These are phyloP conservation scores for Delia radicum DNA, from an alignment of 1,140 invertebrate genomes.

Conservation along the genomic window DNA sequence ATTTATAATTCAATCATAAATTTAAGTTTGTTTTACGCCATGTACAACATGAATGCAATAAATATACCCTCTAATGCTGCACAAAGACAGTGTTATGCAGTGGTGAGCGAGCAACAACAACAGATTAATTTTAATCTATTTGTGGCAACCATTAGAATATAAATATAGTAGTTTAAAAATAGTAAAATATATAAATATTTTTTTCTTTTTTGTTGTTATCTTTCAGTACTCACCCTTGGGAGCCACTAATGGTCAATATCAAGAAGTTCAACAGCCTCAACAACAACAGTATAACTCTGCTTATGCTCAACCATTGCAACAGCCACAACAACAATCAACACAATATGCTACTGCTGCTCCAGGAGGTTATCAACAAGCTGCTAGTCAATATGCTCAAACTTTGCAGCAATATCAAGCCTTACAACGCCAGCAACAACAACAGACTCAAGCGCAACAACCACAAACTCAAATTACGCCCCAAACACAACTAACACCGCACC, in stretches of 20 bases:
- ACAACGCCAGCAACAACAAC: slow-evolving; percentile 19
- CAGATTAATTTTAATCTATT: too few relatives aligned
- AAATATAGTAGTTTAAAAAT: too few relatives aligned
- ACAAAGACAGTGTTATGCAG: not conserved
- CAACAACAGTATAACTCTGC: not conserved
- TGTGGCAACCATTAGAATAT: too few relatives aligned
- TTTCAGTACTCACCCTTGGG: slow-evolving; percentile 28
- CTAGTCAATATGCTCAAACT: slow-evolving; percentile 13
- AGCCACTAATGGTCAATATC: not conserved
- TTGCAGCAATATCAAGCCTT: slow-evolving; percentile 28
- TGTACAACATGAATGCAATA: not conserved
- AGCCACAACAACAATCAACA: slow-evolving; percentile 33
- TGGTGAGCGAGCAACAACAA: not conserved
- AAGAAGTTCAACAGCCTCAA: slow-evolving; percentile 20
- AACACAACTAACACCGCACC: slow-evolving; percentile 4
- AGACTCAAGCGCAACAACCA: slow-evolving; percentile 11
- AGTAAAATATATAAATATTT: not conserved
- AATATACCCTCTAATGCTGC: not conserved
- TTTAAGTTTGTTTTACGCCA: too few relatives aligned
- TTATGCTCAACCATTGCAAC: slow-evolving; percentile 10
- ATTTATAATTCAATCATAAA: too few relatives aligned
- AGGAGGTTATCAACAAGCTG: slow-evolving; percentile 13
- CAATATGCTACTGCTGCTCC: slow-evolving; percentile 24
- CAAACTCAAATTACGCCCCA: not conserved
- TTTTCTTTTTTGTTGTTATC: not conserved